Conservation (phyloP, 2,797 vertebrate species). For the Sebastes itinus region DNA sequence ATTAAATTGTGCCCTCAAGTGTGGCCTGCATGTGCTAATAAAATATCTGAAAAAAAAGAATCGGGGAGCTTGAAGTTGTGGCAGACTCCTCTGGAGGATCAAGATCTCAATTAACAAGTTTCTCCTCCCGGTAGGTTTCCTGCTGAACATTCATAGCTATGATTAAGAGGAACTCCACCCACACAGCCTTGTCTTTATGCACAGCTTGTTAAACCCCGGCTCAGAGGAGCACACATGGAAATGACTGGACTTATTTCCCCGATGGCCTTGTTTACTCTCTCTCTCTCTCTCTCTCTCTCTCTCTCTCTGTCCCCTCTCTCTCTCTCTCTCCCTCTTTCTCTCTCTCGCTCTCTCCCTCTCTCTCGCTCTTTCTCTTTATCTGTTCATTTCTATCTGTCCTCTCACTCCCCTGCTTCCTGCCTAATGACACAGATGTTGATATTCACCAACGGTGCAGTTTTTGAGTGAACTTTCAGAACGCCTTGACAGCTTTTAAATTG, state of each 20-base stretch:
- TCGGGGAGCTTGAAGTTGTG: constrained; percentile 56
- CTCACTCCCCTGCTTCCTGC: constrained; percentile 11
- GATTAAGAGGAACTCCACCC: constrained; percentile 70
- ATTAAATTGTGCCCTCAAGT: constrained; percentile 70
- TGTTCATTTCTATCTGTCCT: constrained; percentile 6
- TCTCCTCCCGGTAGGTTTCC: constrained; percentile 54
- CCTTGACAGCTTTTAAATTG: constrained; percentile 12
- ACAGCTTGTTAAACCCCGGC: constrained; percentile 71
- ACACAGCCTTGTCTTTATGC: constrained; percentile 61
- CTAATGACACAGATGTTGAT: constrained; percentile 30
- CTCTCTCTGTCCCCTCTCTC: not conserved
- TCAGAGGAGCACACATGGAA: constrained; percentile 60
- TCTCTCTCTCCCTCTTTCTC: accelerated
- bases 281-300: not conserved
- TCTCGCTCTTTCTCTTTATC: not conserved
- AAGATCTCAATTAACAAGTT: constrained; percentile 80
- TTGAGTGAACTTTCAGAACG: not conserved
- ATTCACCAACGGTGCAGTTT: constrained; percentile 11
- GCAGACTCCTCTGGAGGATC: constrained; percentile 65
- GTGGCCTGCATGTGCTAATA: constrained; percentile 66
- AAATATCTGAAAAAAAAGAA: constrained; percentile 59
- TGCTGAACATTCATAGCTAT: constrained; percentile 50
- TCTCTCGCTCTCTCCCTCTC: not conserved
- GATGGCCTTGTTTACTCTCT: constrained; percentile 58
- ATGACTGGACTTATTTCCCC: constrained; percentile 79